Base-by-base conservation (phyloP, 2,888 invertebrate genomes). In the Atrina japonica region DNA sequence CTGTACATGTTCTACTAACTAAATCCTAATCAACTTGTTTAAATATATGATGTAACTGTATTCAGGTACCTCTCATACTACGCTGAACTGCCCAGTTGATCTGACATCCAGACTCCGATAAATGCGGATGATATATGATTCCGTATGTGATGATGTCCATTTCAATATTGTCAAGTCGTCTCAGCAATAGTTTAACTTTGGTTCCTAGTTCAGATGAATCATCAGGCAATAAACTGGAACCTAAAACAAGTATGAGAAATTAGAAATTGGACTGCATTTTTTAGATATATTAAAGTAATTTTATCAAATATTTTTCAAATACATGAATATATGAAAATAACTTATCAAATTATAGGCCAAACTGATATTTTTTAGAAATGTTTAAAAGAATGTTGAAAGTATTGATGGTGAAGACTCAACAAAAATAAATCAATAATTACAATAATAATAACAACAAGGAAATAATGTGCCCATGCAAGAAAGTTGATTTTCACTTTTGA, bases 101-200 rank as follows among this genome's bases (percentile, higher is more conserved):
- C 18, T 73, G 78, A 70, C 86, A 86, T 1, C 83, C 83, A 11
- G 81, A 70, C n/a, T 77, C 67, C 0, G 86, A 84, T 25, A 86
- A 70, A 35, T 83, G 81, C 3, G 86, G 86, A 59, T 86, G 85
- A 72, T 82, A 83, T 23, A 86, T 84, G 30, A 86, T 72, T 2
- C 86, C 86, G 64, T 85, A 86, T 0, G 86, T 85, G 25, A 86
- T 75, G 23, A 86, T 76, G 73, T 85, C 84, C 52, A 85, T 81
- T 23, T 82, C 78, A 29, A 86, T 78, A 56, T 52, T 68, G 58
- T 83, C 82, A 41, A 86, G 66, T 64, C 78, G 77, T 45, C 78
- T 75, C 41, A 80, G 61, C 45, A 85, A 71, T 11, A 75, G 70
- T 43, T 70, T 59, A n/a, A 86, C 84, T 59, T 82, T 78, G 65